A percentile compares a stretch with the other conserved stretches of the same genome.
Conservation (phyloP, 2,888 invertebrate species). For the Drosophila neonasuta region DNA sequence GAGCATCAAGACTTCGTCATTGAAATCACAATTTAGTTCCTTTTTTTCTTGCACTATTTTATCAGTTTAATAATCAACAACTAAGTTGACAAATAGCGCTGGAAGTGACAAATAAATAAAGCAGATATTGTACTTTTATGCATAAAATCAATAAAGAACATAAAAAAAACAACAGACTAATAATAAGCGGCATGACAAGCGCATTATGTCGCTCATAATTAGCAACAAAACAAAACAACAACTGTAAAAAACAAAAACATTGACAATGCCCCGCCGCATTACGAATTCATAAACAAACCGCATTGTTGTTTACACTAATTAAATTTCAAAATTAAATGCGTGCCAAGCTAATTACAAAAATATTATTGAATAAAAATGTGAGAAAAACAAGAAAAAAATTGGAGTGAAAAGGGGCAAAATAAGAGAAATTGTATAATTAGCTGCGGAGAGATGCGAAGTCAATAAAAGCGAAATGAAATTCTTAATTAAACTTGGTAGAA, state of each 20-base stretch:
- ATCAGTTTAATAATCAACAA: neutral
- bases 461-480: conserved; percentile 55
- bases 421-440: conserved; percentile 48
- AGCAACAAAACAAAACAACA: conserved; percentile 30
- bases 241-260: conserved; percentile 8
- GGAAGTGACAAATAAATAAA: conserved; percentile 35
- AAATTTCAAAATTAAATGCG: conserved; percentile 66
- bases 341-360: conserved; percentile 67
- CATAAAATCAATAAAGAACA: conserved; percentile 35
- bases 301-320: conserved; percentile 68
- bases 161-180: conserved; percentile 25
- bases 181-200: conserved; percentile 40
- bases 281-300: conserved; percentile 61
- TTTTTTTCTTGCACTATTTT: neutral
- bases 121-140: conserved; percentile 10
- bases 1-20: neutral
- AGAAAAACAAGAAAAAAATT: neutral
- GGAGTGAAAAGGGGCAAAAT: neutral
- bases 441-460: conserved; percentile 36
- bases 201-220: conserved; percentile 57
- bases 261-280: conserved; percentile 39
- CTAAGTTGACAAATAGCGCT: conserved; percentile 26
- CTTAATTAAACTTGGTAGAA: conserved; percentile 59
- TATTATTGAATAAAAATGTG: conserved; percentile 47
- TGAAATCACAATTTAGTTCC: neutral